Conservation (phyloP, 1,140 invertebrate species). For the Brachionus rotundiformis region DNA sequence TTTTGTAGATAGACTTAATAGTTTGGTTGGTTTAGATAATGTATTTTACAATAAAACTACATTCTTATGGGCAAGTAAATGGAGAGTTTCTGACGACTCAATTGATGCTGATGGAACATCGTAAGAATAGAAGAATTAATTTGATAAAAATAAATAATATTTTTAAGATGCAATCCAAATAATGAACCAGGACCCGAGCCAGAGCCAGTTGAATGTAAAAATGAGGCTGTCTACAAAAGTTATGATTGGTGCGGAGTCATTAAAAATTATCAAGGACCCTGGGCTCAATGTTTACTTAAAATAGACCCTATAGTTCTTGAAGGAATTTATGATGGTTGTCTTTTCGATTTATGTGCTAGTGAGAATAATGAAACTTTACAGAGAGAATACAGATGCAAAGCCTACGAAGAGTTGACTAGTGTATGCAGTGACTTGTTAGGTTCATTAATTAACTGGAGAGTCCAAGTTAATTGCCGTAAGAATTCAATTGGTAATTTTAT, state of each 20-base stretch:
- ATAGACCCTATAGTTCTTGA: background rate
- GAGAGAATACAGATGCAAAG: constrained; percentile 10
- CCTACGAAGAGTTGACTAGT: constrained; percentile 14
- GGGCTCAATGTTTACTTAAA: background rate
- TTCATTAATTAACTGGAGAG: constrained; percentile 33
- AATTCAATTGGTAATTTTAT: background rate
- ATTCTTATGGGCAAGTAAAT: constrained; percentile 18
- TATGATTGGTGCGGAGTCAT: constrained; percentile 42
- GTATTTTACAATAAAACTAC: background rate
- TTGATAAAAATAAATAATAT: background rate
- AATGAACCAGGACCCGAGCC: background rate
- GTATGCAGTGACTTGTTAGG: background rate
- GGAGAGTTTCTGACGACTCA: constrained; percentile 44
- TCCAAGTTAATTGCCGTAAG: background rate
- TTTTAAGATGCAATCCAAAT: background rate
- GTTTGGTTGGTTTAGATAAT: background rate
- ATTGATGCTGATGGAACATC: background rate
- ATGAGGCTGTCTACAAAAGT: background rate
- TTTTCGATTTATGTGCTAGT: constrained; percentile 33
- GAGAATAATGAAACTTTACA: constrained; percentile 18
- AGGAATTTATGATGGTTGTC: constrained; percentile 14
- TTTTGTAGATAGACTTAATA: constrained; percentile 41
- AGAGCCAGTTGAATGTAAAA: constrained; percentile 1
- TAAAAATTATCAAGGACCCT: background rate
- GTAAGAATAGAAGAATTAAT: background rate